Percentiles rank a stretch among this genome's conserved stretches.
Conservation (phyloP, 2,888 invertebrate genomes). For the Cordilura impudica region DNA sequence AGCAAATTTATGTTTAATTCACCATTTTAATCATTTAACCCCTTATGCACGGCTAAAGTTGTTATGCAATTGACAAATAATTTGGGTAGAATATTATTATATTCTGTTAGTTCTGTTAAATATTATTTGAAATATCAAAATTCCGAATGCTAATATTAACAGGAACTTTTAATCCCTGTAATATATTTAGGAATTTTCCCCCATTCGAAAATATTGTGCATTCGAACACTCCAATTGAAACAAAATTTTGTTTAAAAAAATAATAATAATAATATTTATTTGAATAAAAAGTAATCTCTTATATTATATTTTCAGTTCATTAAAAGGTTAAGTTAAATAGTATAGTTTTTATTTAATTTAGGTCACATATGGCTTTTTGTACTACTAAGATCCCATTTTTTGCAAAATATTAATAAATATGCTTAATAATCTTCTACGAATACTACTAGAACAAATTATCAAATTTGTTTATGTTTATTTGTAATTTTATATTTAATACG, state of each 20-base stretch:
- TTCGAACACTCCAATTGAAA: no score
- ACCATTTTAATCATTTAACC: constrained; percentile 3
- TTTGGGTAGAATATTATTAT: no score
- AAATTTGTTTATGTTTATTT: constrained; percentile 3
- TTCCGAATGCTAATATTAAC: no score
- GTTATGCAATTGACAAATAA: background rate
- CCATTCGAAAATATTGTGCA: no score
- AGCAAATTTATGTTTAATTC: background rate
- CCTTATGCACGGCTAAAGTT: background rate
- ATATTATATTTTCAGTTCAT: background rate
- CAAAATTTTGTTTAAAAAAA: no score
- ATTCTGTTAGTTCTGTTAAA: no score
- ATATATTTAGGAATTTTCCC: no score
- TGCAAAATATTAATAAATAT: background rate
- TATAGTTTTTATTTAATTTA: background rate
- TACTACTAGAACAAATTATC: background rate
- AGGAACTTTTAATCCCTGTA: background rate
- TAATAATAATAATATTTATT: no score
- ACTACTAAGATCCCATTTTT: background rate
- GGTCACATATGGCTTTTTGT: constrained; percentile 3
- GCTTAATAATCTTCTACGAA: background rate
- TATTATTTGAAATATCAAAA: no score
- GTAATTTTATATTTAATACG: background rate
- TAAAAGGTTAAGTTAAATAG: background rate
- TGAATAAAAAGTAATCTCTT: no score